These are phyloP conservation scores for Glyptemys insculpta DNA, from an alignment of 2,797 vertebrate genomes.

Conservation along the genomic window DNA sequence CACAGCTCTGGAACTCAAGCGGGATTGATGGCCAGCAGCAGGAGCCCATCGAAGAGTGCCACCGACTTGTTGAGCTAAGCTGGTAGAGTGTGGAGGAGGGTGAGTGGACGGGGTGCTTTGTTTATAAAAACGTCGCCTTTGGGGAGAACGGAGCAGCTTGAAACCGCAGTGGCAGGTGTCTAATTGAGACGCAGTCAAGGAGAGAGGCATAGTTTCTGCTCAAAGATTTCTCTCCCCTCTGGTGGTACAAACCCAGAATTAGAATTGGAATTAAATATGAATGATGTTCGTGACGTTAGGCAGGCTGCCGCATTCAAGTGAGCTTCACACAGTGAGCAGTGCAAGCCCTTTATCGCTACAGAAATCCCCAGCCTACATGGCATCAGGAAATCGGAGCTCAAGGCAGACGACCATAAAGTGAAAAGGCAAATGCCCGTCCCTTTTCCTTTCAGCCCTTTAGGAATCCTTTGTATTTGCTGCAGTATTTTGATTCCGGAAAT, in stretches of 20 bases:
- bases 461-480: background rate
- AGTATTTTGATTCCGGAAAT: background rate
- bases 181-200: background rate
- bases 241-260: background rate
- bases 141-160: background rate
- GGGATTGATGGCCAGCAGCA: background rate
- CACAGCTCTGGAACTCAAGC: background rate
- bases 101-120: background rate
- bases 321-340: background rate
- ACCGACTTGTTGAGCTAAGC: background rate
- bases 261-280: background rate
- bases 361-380: background rate
- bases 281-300: background rate
- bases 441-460: background rate
- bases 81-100: background rate
- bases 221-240: background rate
- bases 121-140: background rate
- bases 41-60: background rate
- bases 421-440: background rate
- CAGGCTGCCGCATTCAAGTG: background rate
- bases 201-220: background rate
- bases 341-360: background rate
- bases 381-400: background rate
- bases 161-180: background rate
- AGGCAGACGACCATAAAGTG: background rate